A percentile compares a stretch with the other conserved stretches of the same genome.
These are phyloP conservation scores for Cichladusa arquata DNA, from an alignment of 2,113 vertebrate genomes.

Conservation along the genomic window DNA sequence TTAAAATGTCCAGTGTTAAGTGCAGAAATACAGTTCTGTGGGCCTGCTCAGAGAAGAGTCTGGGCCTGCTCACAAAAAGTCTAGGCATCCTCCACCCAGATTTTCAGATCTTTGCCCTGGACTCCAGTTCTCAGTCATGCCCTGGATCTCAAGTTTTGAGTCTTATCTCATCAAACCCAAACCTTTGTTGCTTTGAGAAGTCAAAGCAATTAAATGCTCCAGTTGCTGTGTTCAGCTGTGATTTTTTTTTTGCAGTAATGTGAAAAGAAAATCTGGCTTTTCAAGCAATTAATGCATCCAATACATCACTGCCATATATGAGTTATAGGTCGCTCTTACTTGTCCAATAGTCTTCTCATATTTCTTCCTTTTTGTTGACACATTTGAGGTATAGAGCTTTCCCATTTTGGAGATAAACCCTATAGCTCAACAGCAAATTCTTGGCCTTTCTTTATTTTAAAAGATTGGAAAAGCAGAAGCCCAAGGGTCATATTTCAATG, in stretches of 20 bases:
- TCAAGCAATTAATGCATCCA: conserved; percentile 42
- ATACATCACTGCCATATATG: conserved; percentile 50
- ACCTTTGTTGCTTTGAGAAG: not conserved
- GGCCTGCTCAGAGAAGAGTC: not conserved
- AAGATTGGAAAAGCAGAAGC: conserved; percentile 47
- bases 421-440: conserved; percentile 69
- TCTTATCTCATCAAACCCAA: not conserved
- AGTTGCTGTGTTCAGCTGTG: conserved; percentile 36
- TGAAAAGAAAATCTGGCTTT: conserved; percentile 61
- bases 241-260: conserved; percentile 47
- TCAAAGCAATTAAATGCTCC: conserved; percentile 1
- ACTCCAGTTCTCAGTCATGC: not conserved
- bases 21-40: not conserved
- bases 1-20: not conserved
- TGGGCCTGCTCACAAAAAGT: not conserved
- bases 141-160: not conserved
- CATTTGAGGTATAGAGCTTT: conserved; percentile 50
- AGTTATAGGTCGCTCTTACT: conserved; percentile 32
- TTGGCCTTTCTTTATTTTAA: conserved; percentile 65
- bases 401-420: conserved; percentile 65
- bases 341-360: conserved; percentile 39
- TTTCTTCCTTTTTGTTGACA: conserved; percentile 48
- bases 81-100: not conserved
- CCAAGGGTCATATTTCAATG: conserved; percentile 68
- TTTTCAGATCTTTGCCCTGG: not conserved